phyloP scores from a whole-genome alignment of 2,113 vertebrate genomes.

The Pseudorectes ferrugineus region DNA sequence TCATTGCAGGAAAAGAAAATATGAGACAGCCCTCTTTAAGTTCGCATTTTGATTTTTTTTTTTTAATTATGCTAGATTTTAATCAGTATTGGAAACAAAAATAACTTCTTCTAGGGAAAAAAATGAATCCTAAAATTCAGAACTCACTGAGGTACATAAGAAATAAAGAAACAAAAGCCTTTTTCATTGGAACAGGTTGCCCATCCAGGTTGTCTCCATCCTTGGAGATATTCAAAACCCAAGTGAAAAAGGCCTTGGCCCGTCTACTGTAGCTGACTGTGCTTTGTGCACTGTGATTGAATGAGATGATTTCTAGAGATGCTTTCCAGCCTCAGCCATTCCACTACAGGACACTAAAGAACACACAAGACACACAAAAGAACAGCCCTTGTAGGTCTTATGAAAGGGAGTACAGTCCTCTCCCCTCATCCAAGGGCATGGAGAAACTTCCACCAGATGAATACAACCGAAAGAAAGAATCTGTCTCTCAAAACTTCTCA shows the following conservation, averaged over 20 bases:
- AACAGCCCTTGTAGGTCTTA: not conserved
- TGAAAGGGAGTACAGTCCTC: not conserved
- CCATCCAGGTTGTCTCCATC: not conserved
- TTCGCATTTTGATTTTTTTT: not conserved
- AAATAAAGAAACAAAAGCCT: not conserved
- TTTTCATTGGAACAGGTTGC: not conserved
- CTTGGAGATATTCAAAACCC: not conserved
- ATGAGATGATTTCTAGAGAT: not conserved
- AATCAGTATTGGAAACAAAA: not conserved
- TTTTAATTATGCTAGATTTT: not conserved
- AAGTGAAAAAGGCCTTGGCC: not conserved
- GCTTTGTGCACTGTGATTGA: not conserved
- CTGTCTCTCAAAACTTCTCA: not conserved
- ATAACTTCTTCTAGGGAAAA: not conserved
- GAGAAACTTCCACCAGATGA: not conserved
- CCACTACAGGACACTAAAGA: not conserved
- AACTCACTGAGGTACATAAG: not conserved
- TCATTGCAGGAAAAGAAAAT: not conserved
- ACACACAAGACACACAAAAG: not conserved
- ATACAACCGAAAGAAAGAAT: not conserved
- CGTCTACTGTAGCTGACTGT: not conserved
- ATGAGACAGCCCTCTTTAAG: not conserved
- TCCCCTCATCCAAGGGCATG: fast-evolving
- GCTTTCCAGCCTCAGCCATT: not conserved
- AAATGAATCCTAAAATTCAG: not conserved